Evolutionary conservation across 2,797 vertebrate species (phyloP).

Genomic region (Parauchenoglanis punctatus): DNA sequence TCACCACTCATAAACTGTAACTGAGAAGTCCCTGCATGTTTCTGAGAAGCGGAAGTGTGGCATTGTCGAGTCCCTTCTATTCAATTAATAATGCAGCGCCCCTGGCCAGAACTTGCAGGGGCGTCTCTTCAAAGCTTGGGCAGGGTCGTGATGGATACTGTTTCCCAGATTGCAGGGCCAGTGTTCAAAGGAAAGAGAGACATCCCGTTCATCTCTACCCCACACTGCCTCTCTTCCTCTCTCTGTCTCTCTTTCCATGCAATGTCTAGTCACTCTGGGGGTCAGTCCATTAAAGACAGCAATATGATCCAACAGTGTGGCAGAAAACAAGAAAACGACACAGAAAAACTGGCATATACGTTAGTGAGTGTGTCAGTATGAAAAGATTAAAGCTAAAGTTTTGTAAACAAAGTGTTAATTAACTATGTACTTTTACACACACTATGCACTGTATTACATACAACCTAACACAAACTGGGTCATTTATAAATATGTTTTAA

Average conservation of each 20-base stretch:
- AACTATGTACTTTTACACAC: background rate
- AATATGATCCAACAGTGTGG: conserved; percentile 55
- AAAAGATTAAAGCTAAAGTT: conserved; percentile 22
- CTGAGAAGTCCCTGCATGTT: conserved; percentile 53
- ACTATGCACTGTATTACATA: background rate
- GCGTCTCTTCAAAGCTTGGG: conserved; percentile 61
- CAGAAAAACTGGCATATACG: conserved; percentile 28
- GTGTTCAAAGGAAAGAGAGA: conserved; percentile 56
- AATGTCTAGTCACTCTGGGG: conserved; percentile 54
- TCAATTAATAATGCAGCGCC: conserved; percentile 61
- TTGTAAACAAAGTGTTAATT: conserved; percentile 19
- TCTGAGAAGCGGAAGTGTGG: conserved; percentile 56
- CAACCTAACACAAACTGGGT: background rate
- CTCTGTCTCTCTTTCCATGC: conserved; percentile 40
- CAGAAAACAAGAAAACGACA: conserved; percentile 44
- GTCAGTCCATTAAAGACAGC: conserved; percentile 51
- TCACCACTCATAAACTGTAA: conserved; percentile 57
- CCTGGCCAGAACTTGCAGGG: conserved; percentile 60
- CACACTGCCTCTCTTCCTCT: conserved; percentile 38
- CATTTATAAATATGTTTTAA: background rate
- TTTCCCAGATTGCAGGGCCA: conserved; percentile 56
- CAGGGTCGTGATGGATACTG: conserved; percentile 58
- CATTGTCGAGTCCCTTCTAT: conserved; percentile 58
- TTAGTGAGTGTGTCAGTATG: conserved; percentile 33
- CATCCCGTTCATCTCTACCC: conserved; percentile 44